Conservation (phyloP, 2,888 invertebrate species). For the Lepidocyrtoides sp. region DNA sequence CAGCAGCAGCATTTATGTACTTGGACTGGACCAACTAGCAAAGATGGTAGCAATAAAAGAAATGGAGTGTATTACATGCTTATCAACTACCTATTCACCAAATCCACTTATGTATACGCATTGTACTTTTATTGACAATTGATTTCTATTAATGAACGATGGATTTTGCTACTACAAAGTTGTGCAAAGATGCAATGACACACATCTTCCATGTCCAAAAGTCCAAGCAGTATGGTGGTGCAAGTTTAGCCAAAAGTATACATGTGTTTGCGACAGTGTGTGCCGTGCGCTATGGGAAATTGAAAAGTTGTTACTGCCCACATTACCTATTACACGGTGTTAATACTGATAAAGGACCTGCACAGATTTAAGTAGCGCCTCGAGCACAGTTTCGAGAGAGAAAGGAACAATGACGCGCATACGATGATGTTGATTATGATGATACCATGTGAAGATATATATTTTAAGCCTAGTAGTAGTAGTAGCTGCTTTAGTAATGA, state of each 20-base stretch:
- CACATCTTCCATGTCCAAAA: constrained; percentile 17
- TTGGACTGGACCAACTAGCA: no score
- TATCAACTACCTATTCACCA: no score
- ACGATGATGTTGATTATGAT: background rate
- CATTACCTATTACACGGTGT: background rate
- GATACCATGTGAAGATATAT: constrained; percentile 1
- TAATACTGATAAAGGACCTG: background rate
- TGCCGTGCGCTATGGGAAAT: constrained; percentile 30
- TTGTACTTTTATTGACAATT: constrained; percentile 46
- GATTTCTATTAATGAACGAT: no score
- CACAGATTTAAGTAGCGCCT: constrained; percentile 46
- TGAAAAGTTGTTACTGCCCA: background rate
- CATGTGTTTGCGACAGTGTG: background rate
- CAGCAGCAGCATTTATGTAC: no score
- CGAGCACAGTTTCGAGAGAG: constrained; percentile 70
- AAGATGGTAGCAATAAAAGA: background rate
- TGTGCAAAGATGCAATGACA: constrained; percentile 27
- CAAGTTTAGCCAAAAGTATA: background rate
- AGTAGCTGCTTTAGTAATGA: background rate
- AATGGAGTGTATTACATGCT: no score
- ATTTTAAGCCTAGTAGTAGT: background rate
- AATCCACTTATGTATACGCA: constrained; percentile 21
- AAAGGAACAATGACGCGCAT: constrained; percentile 44
- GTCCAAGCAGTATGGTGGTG: background rate
- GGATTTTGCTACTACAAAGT: no score